Percentiles rank a stretch among this genome's conserved stretches.
These are phyloP conservation scores for Nibea coibor DNA, from an alignment of 2,113 vertebrate genomes.

Conservation along the genomic window DNA sequence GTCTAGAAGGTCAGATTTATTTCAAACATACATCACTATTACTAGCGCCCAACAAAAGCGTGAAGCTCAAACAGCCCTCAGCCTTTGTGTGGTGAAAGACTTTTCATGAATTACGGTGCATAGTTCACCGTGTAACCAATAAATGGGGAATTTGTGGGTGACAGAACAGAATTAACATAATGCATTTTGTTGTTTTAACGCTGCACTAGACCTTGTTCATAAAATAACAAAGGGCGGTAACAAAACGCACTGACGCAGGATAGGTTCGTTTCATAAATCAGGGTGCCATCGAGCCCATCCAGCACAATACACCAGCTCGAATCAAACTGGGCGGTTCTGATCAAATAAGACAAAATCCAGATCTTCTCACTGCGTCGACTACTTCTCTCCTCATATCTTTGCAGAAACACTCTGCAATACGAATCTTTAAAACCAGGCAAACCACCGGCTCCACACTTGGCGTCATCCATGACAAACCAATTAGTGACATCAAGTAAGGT, in stretches of 20 bases:
- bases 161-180: conserved; percentile 6
- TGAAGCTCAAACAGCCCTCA: conserved; percentile 6
- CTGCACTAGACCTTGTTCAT: not conserved
- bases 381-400: no score
- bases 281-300: no score
- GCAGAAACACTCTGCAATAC: no score
- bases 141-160: conserved; percentile 16
- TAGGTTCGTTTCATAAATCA: no score
- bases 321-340: no score
- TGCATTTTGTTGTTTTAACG: not conserved
- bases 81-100: not conserved
- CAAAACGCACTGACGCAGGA: not conserved
- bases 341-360: no score
- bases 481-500: not conserved
- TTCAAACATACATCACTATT: conserved; percentile 59
- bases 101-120: conserved; percentile 20
- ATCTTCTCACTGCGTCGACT: no score
- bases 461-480: no score
- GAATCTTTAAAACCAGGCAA: no score
- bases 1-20: conserved; percentile 62
- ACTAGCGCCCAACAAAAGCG: conserved; percentile 21
- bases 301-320: no score
- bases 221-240: not conserved
- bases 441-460: no score
- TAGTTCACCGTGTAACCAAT: conserved; percentile 3